Base-by-base conservation (phyloP, 2,113 vertebrate genomes). In the Melanostigma gelatinosum region DNA sequence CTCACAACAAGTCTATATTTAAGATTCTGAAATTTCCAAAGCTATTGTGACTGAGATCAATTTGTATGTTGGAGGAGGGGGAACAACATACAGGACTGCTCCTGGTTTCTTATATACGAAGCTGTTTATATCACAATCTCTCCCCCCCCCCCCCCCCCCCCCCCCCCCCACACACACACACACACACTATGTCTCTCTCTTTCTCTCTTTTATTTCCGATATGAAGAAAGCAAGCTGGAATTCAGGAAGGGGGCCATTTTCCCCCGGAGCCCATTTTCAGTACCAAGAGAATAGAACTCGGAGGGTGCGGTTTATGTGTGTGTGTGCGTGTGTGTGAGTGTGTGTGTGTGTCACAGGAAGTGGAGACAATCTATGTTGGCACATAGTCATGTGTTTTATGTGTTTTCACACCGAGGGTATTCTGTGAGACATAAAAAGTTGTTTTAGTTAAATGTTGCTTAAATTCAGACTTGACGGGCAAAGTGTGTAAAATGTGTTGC, bases 231-330 rank as follows among this genome's bases (percentile, higher is more conserved):
- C 32, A 22, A 74, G 54, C 81, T 75, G 78, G 90, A 85, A 89
- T 88, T 90, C 88, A 91, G 92, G 93, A 92, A 93, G 83, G 60
- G 57, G 74, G 61, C 57, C 61, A 73, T 82, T 87, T 88, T 83
- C 74, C 71, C 84, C 73, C 0, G 18, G 77, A 72, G 63, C 27
- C 81, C 70, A 71, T 79, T 85, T 84, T 71, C 75, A 65, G 52
- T 75, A 77, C 74, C 82, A 65, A 73, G 87, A 90, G 83, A 90
- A 88, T 83, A 86, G 85, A 85, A 65, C 50, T 64, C 1, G 0
- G 52, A 85, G 83, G 85, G 85, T 0, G 84, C 46, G 75, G 63
- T 38, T 10, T 67, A 50, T 69, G 27, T 77, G 54, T 29, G 60
- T 54, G 71, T 65, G 60, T 42, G 24, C 68, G 58, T 61, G 32